A percentile compares a stretch with the other conserved stretches of the same genome.
These are phyloP conservation scores for Salticus scenicus DNA, from an alignment of 2,888 invertebrate genomes.

Conservation along the genomic window DNA sequence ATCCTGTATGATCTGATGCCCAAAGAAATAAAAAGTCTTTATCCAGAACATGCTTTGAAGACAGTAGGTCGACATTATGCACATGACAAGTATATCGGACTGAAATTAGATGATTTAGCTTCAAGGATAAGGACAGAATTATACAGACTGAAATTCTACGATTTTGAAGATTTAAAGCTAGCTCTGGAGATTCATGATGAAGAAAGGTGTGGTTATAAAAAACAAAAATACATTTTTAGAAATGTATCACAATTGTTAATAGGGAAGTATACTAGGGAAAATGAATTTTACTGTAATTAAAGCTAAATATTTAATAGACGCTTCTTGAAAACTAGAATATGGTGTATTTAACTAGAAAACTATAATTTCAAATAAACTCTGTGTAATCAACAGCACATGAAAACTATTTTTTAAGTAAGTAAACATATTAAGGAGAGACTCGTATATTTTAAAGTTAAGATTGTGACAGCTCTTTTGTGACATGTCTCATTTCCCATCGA, in stretches of 20 bases:
- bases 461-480: too few species aligned
- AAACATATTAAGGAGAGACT: too few species aligned
- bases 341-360: too few species aligned
- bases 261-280: not conserved
- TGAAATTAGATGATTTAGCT: constrained; percentile 18
- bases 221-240: too few species aligned
- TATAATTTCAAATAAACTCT: too few species aligned
- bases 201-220: constrained; percentile 37
- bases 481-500: too few species aligned
- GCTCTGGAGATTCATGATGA: constrained; percentile 34
- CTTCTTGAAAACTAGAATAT: too few species aligned
- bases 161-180: constrained; percentile 40
- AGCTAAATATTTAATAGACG: too few species aligned
- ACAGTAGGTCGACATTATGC: constrained; percentile 43
- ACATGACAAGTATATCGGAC: constrained; percentile 30
- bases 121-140: constrained; percentile 31
- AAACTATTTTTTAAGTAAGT: too few species aligned
- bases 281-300: not conserved
- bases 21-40: not conserved
- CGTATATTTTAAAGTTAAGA: too few species aligned
- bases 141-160: constrained; percentile 38
- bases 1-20: constrained; percentile 23
- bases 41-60: constrained; percentile 48
- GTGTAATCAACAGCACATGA: too few species aligned
- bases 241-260: not conserved